Evolutionary conservation across 2,797 vertebrate species (phyloP).

Genomic region (Bryconaethiops microstoma): DNA sequence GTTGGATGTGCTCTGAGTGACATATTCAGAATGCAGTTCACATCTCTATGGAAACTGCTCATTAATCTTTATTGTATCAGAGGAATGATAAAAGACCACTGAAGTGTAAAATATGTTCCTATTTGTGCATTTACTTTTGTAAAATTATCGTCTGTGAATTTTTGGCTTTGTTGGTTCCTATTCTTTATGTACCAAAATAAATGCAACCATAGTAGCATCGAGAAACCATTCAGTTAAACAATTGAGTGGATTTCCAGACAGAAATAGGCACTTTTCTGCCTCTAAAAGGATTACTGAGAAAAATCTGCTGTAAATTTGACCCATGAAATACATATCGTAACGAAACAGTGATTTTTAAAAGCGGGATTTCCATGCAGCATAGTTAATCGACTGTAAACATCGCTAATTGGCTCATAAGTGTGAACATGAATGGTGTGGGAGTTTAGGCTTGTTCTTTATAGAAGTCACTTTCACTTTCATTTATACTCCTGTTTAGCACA

Average conservation of each 20-base stretch:
- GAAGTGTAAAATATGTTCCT: no score
- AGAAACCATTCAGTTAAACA: neutral
- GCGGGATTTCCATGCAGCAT: neutral
- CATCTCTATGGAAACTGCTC: no score
- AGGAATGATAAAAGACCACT: no score
- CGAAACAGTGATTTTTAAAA: neutral
- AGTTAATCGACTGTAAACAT: conserved; percentile 3
- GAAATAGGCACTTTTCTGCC: neutral
- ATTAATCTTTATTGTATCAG: no score
- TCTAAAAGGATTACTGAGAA: neutral
- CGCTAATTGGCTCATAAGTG: neutral
- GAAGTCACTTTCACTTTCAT: neutral
- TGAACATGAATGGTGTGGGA: conserved; percentile 12
- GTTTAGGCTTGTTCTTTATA: neutral
- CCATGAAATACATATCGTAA: neutral
- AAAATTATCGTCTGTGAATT: no score
- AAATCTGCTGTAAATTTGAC: no score
- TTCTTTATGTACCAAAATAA: neutral
- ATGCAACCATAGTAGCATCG: neutral
- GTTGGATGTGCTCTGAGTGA: no score
- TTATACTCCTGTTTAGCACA: neutral
- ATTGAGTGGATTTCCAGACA: neutral
- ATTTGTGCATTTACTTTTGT: neutral
- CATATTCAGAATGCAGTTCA: no score
- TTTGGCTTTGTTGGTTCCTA: neutral